These are phyloP conservation scores for Meliscaeva auricollis DNA, from an alignment of 2,888 invertebrate genomes.

Conservation along the genomic window DNA sequence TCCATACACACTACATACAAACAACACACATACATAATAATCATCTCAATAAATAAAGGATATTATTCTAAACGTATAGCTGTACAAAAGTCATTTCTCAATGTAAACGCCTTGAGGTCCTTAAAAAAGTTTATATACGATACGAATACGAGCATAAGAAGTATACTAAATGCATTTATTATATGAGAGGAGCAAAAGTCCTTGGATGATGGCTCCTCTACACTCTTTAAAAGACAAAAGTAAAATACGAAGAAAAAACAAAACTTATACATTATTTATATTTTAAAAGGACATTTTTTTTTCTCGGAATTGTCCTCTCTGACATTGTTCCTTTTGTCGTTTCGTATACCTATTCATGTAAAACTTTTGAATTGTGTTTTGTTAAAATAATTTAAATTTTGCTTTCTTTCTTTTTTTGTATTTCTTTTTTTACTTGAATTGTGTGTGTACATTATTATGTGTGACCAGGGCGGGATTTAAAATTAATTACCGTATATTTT, in stretches of 20 bases:
- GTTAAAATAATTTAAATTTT: slow-evolving; percentile 55
- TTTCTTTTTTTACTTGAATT: slow-evolving; percentile 7
- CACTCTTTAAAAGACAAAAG: slow-evolving; percentile 36
- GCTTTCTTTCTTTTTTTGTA: neutral
- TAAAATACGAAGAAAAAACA: slow-evolving; percentile 10
- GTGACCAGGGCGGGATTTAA: slow-evolving; percentile 6
- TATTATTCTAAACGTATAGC: slow-evolving; percentile 38
- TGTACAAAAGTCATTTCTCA: slow-evolving; percentile 61
- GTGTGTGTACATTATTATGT: slow-evolving; percentile 28
- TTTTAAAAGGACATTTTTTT: slow-evolving; percentile 35
- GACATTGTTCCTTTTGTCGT: slow-evolving; percentile 46
- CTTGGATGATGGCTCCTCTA: slow-evolving; percentile 43
- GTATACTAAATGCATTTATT: slow-evolving; percentile 43
- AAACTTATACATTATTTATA: slow-evolving; percentile 27
- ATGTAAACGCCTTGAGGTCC: slow-evolving; percentile 54
- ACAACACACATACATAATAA: neutral
- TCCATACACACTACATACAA: neutral
- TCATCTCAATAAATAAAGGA: slow-evolving; percentile 5
- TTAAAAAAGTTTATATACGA: neutral
- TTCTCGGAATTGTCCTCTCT: slow-evolving; percentile 34
- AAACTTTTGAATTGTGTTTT: slow-evolving; percentile 50
- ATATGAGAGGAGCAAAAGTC: slow-evolving; percentile 43
- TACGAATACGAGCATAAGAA: neutral
- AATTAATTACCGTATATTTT: too few relatives aligned
- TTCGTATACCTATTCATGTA: slow-evolving; percentile 33